Evolutionary conservation across 2,888 invertebrate genomes (phyloP).

Genomic region (Hypomecis punctinalis): DNA sequence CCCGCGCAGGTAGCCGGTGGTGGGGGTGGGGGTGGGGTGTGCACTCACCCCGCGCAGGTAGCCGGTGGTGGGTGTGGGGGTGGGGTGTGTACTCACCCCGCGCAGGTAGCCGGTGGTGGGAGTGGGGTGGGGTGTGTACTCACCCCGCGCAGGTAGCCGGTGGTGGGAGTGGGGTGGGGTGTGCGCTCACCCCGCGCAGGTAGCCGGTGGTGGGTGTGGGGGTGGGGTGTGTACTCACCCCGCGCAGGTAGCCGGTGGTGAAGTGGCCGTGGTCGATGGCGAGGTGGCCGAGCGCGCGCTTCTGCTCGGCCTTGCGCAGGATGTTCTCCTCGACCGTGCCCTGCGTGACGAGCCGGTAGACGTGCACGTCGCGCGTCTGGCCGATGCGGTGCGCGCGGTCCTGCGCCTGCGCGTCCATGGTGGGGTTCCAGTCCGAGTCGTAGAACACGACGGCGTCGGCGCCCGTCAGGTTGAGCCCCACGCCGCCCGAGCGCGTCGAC

Average conservation of each 20-base stretch:
- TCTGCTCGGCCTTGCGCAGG: slow-evolving; percentile 99
- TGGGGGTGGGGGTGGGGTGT: too few relatives aligned
- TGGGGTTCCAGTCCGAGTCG: slow-evolving; percentile 99
- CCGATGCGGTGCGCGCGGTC: slow-evolving; percentile 99
- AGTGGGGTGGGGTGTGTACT: too few relatives aligned
- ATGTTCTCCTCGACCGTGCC: slow-evolving; percentile 99
- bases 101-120: too few relatives aligned
- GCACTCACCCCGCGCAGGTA: too few relatives aligned
- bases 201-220: too few relatives aligned
- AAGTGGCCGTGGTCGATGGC: slow-evolving; percentile 99
- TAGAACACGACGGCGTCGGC: slow-evolving; percentile 99
- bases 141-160: too few relatives aligned
- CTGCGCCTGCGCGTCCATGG: slow-evolving; percentile 98
- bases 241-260: slow-evolving; percentile 98
- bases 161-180: too few relatives aligned
- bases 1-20: too few relatives aligned
- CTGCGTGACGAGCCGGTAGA: slow-evolving; percentile 98
- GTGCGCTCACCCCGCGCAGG: too few relatives aligned
- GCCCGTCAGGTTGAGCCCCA: slow-evolving; percentile 99
- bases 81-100: too few relatives aligned
- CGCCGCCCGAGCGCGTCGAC: slow-evolving; percentile 98
- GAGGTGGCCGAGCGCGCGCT: slow-evolving; percentile 96
- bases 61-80: too few relatives aligned
- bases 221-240: too few relatives aligned
- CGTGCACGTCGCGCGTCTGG: slow-evolving; percentile 99